These are phyloP conservation scores for Saguinus midas DNA, from an alignment of 2,113 vertebrate genomes.

Conservation along the genomic window DNA sequence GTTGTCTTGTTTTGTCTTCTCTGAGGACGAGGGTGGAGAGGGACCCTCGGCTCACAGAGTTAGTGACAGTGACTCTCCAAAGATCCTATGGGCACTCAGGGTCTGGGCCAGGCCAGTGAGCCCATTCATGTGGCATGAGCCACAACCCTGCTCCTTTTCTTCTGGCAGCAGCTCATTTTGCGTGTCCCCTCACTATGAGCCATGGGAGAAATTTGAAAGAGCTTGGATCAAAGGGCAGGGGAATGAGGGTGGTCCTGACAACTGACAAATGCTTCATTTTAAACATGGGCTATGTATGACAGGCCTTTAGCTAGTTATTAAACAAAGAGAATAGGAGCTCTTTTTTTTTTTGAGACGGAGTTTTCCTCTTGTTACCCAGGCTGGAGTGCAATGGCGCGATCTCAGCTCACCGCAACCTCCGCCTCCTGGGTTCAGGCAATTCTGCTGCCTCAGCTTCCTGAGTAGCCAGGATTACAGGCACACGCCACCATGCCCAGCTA, in stretches of 20 bases:
- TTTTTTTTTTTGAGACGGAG: background rate
- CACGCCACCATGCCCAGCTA: no score
- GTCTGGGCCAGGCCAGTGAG: background rate
- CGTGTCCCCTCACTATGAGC: background rate
- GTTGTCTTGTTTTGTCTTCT: background rate
- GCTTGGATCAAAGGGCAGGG: background rate
- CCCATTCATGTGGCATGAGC: background rate
- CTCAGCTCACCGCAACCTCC: no score
- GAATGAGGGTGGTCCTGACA: background rate
- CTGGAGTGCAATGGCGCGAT: no score
- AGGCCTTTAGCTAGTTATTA: background rate
- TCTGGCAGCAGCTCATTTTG: background rate
- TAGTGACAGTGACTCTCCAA: background rate
- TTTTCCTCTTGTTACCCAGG: no score
- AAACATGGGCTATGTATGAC: background rate
- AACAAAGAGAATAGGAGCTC: background rate
- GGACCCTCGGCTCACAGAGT: background rate
- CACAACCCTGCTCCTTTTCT: background rate
- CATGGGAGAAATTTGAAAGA: background rate
- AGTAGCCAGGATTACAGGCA: no score
- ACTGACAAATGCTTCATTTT: background rate
- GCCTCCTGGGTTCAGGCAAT: no score
- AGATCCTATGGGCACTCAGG: background rate
- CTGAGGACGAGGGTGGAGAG: background rate
- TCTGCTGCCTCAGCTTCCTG: no score